These are phyloP conservation scores for Torymus tubicola DNA, from an alignment of 2,888 invertebrate genomes.

Conservation along the genomic window DNA sequence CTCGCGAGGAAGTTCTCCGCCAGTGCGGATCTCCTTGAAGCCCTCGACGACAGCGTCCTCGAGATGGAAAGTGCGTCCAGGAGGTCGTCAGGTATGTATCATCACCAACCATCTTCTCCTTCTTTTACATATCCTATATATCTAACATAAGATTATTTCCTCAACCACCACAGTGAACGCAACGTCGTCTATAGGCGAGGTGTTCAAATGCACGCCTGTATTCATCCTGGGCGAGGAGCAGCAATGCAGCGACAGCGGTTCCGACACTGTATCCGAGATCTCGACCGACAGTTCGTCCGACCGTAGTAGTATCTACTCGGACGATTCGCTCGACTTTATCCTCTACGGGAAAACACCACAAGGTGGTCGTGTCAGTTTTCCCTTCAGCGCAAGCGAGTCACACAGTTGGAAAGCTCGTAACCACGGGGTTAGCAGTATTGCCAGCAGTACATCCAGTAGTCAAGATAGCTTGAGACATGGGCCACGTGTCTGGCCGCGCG, in stretches of 20 bases:
- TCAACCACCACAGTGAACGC: slow-evolving; percentile 30
- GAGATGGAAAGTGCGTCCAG: slow-evolving; percentile 49
- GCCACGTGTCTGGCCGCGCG: slow-evolving; percentile 72
- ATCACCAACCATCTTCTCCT: background rate
- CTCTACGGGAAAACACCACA: slow-evolving; percentile 71
- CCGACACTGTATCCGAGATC: slow-evolving; percentile 77
- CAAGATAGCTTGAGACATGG: slow-evolving; percentile 45
- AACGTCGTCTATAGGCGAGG: slow-evolving; percentile 71
- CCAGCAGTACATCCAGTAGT: background rate
- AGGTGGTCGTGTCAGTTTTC: slow-evolving; percentile 71
- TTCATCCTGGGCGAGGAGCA: slow-evolving; percentile 76
- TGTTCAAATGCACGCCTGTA: slow-evolving; percentile 76
- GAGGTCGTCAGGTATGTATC: slow-evolving; percentile 49
- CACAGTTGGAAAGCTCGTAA: slow-evolving; percentile 62
- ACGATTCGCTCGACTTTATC: slow-evolving; percentile 77
- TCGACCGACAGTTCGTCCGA: slow-evolving; percentile 78
- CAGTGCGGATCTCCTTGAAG: slow-evolving; percentile 70
- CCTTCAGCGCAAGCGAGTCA: slow-evolving; percentile 70
- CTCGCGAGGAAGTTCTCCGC: slow-evolving; percentile 74
- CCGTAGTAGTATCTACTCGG: slow-evolving; percentile 78
- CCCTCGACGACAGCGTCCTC: slow-evolving; percentile 64
- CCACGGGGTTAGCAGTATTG: slow-evolving; percentile 12
- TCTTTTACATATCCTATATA: background rate
- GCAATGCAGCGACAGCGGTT: slow-evolving; percentile 76
- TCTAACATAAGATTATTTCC: background rate